Percentiles rank a stretch among this genome's conserved stretches.
phyloP scores from a whole-genome alignment of 2,113 vertebrate species.

The Podocnemis expansa region DNA sequence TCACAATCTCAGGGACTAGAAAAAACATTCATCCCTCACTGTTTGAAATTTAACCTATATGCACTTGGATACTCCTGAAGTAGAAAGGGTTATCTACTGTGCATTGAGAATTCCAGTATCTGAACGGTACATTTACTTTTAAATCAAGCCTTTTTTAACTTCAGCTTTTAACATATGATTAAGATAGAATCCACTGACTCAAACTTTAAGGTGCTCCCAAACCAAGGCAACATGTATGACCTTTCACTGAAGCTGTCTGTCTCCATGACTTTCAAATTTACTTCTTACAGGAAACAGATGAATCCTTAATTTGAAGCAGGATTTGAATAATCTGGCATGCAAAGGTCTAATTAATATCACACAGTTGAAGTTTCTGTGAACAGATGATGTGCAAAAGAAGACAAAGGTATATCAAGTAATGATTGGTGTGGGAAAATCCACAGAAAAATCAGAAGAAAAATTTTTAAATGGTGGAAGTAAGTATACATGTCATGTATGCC shows the following conservation, averaged over 20 bases:
- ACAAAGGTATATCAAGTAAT: neutral
- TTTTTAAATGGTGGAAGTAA: neutral
- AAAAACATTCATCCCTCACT: neutral
- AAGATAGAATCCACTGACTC: neutral
- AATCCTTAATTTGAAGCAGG: neutral
- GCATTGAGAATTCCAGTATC: neutral
- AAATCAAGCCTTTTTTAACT: neutral
- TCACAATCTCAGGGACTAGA: neutral
- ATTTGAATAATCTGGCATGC: neutral
- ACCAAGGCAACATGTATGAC: neutral
- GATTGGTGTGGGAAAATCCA: neutral
- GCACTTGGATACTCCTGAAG: neutral
- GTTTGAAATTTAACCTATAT: neutral
- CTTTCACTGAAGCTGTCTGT: neutral
- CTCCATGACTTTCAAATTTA: neutral
- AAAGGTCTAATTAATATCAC: neutral
- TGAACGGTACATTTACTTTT: neutral
- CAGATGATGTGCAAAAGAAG: neutral
- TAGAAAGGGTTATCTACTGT: constrained; percentile 1
- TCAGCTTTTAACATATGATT: neutral
- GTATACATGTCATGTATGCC: neutral
- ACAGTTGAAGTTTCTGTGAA: neutral
- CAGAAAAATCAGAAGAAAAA: constrained; percentile 11
- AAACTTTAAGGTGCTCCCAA: neutral
- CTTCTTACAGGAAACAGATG: neutral